These are phyloP conservation scores for Mellilla xanthometata DNA, from an alignment of 2,888 invertebrate species.

Conservation along the genomic window DNA sequence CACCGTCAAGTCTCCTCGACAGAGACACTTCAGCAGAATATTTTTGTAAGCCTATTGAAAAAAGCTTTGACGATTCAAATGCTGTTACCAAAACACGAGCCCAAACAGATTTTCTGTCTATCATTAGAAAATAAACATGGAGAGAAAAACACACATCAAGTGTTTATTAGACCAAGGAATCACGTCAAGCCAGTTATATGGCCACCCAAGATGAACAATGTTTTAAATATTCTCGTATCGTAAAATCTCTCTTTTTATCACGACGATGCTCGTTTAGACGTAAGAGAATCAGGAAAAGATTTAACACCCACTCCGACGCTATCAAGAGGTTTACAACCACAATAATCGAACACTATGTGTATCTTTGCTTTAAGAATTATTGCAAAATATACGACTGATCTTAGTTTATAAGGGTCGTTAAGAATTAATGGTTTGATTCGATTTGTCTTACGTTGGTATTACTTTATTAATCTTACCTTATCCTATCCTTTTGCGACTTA, in stretches of 20 bases:
- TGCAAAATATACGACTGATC: constrained; percentile 48
- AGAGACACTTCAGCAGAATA: constrained; percentile 25
- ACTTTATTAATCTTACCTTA: constrained; percentile 18
- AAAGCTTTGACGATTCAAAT: constrained; percentile 29
- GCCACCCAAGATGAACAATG: constrained; percentile 79
- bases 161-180: constrained; percentile 70
- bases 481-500: constrained; percentile 28
- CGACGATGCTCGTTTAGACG: constrained; percentile 52
- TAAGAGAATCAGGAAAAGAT: constrained; percentile 64
- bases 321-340: constrained; percentile 53
- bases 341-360: constrained; percentile 55
- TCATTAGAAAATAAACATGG: constrained; percentile 66
- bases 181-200: constrained; percentile 56
- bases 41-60: constrained; percentile 28
- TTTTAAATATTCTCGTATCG: constrained; percentile 68
- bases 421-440: constrained; percentile 32
- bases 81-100: constrained; percentile 22
- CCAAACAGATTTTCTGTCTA: constrained; percentile 46
- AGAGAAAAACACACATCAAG: constrained; percentile 60
- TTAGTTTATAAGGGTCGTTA: constrained; percentile 40
- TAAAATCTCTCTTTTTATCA: constrained; percentile 79
- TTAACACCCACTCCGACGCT: constrained; percentile 65
- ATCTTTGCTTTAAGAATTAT: constrained; percentile 49
- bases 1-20: constrained; percentile 22
- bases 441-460: constrained; percentile 33